Evolutionary conservation across 23 tunicate species (phyloP).

Genomic region (Trididemnum miniatum): DNA sequence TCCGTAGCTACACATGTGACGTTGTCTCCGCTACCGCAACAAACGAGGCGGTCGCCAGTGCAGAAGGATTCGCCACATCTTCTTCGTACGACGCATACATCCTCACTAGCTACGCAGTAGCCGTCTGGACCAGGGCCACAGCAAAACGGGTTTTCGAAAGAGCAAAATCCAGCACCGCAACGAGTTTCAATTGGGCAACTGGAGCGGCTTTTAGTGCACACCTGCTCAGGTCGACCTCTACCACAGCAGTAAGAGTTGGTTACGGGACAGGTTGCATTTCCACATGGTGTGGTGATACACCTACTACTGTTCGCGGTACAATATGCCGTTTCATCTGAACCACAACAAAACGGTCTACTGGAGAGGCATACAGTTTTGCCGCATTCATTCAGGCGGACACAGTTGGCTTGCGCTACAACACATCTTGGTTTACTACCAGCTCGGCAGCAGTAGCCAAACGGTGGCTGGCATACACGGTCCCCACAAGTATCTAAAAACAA

Average conservation of each 20-base stretch:
- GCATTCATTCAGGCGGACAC: not conserved
- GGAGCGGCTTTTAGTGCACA: not conserved
- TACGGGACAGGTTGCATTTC: not conserved
- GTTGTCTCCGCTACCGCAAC: slow-evolving; percentile 4
- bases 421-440: not conserved
- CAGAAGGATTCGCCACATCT: slow-evolving; percentile 2
- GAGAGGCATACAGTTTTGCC: not conserved
- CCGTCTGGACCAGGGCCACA: slow-evolving; percentile 8
- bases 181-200: not conserved
- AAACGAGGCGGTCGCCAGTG: not conserved
- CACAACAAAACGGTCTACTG: slow-evolving; percentile 7
- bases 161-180: slow-evolving; percentile 10
- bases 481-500: slow-evolving; percentile 4
- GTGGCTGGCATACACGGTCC: not conserved
- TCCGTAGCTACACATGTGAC: not conserved
- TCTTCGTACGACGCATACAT: not conserved
- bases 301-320: not conserved
- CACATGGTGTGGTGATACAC: not conserved
- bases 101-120: not conserved
- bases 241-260: not conserved
- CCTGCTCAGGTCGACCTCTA: not conserved
- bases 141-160: not conserved
- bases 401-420: not conserved
- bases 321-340: not conserved
- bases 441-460: not conserved